Base-by-base conservation (phyloP, 2,113 vertebrate species). In the Glaucomys volans region DNA sequence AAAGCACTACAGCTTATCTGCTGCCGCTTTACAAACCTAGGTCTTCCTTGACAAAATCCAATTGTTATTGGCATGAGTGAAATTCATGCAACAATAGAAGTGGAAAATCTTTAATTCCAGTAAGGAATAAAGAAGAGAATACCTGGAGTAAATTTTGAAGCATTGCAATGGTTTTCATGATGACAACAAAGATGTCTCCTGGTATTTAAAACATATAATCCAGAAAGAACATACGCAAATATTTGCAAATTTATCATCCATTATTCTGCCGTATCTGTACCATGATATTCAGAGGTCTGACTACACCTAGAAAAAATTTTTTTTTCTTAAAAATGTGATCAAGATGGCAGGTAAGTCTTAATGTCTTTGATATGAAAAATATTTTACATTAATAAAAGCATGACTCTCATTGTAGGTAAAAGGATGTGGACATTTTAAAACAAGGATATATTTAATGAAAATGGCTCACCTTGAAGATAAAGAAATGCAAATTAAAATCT, bases 401-500 rank as follows among this genome's bases (percentile, higher is more conserved):
- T 67, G 26, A 84, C 40, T 84, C n/a, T 62, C 8, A 24, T 24
- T 81, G 80, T 17, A 76, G 44, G 54, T 26, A 83, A 81, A 87
- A 83, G 32, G 17, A 54, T 5, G 28, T 83, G 14, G 77, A 30
- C 54, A 83, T 28, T 54, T 75, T 57, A 74, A 42, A 35, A 24
- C 76, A 80, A 83, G 59, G 66, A 52, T 83, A 92, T 44, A 66
- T 30, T 75, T 64, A 59, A 95, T 37, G 44, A 80, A 89, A 83
- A 69, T n/a, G 42, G 4, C 40, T 52, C 62, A 83, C 40, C 14
- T 83, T 86, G 40, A 95, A 89, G 57, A 64, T 92, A 81, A 95
- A 59, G 12, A 72, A 87, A 94, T 44, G 74, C 86, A 96, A 95
- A 97, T 72, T 79, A 57, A 94, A 90, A 12, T 30, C 44, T 54